Base-by-base conservation (phyloP, 2,888 invertebrate species). In the Chaetoderma sp. region DNA sequence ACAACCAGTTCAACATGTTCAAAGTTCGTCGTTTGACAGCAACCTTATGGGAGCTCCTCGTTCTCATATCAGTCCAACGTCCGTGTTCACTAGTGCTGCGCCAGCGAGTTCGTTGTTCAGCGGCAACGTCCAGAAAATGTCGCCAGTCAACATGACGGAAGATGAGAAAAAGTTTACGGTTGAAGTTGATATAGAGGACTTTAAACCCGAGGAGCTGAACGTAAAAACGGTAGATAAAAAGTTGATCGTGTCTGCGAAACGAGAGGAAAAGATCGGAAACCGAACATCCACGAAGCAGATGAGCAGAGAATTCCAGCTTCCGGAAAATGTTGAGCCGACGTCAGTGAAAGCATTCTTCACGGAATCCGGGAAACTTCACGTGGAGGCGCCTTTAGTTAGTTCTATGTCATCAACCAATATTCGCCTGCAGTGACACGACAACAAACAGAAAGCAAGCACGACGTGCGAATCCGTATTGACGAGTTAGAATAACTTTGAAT, bases 111-210 rank as follows among this genome's bases (percentile, higher is more conserved):
- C 60, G 39, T 27, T 50, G 33, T 63, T 55, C 63, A 47, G 59
- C 36, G 52, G 54, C 66, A 25, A 33, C 23, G 49, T 49, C 4
- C n/a, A 18, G 32, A 33, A 25, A n/a, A 55, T 62, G 39, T 39
- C 56, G 32, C 56, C 39, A 1, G 56, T 60, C n/a, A 74, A 73
- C n/a, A 72, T 76, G 13, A 69, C 75, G 10, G 80, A 82, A 32
- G 74, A 76, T 8, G 77, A 75, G 6, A 72, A 75, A 28, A 83
- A 76, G 69, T 81, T 81, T 64, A 79, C 81, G 57, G 74, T 82
- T 16, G 81, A 83, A 49, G 78, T 85, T 54, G 80, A 81, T 56
- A 81, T 86, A 52, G 85, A 85, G 44, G 85, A 86, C 59, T 86
- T 81, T 71, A 70, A 71, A 42, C 84, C 86, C 13, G 83, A 84